These are phyloP conservation scores for Phalacrocorax carbo DNA, from an alignment of 2,113 vertebrate species.

Conservation along the genomic window DNA sequence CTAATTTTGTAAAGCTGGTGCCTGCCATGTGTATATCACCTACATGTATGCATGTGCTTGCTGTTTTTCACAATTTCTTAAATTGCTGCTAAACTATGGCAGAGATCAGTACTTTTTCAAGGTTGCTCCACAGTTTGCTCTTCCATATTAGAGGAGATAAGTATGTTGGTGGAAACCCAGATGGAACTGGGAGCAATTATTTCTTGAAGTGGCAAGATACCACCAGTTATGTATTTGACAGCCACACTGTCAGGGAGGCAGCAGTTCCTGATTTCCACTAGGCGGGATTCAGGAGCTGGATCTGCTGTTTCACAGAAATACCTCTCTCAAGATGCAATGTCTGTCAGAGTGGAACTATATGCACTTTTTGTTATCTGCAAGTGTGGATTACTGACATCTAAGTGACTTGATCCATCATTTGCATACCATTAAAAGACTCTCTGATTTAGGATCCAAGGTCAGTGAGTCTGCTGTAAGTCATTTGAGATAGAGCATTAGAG, in stretches of 20 bases:
- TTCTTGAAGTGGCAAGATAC: not conserved
- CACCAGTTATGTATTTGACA: not conserved
- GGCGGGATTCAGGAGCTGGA: not conserved
- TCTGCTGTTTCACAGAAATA: not conserved
- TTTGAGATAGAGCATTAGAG: not conserved
- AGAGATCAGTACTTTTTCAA: not conserved
- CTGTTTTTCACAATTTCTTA: not conserved
- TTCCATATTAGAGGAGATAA: not conserved
- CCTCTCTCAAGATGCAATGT: not conserved
- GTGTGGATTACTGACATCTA: not conserved
- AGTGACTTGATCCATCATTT: not conserved
- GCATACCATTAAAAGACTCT: not conserved
- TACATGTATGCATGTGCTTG: rapidly evolving
- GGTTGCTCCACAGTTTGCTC: not conserved
- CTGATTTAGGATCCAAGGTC: not conserved
- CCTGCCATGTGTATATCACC: not conserved
- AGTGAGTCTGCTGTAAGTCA: not conserved
- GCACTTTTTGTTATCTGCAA: not conserved
- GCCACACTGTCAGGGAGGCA: not conserved
- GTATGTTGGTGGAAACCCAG: not conserved
- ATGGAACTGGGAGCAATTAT: not conserved
- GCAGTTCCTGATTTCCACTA: not conserved
- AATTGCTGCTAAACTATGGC: not conserved
- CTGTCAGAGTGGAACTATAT: not conserved
- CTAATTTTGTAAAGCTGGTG: not conserved